Base-by-base conservation (phyloP, 2,113 vertebrate genomes). In the Paedocypris sp. region DNA sequence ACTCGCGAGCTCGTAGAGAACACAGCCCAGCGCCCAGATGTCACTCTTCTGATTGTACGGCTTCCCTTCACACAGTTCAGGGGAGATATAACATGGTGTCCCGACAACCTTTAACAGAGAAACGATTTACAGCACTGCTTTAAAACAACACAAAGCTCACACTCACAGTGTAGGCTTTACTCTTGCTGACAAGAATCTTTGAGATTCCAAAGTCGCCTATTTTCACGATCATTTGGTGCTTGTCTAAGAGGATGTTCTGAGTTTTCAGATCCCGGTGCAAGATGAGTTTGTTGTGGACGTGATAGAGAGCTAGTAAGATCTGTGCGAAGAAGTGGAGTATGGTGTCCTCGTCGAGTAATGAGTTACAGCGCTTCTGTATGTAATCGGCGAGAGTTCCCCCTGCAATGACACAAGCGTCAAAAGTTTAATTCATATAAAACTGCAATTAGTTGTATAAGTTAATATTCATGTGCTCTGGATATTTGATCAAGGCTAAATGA, bases 41-140 rank as follows among this genome's bases (percentile, higher is more conserved):
- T 99, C 95, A 53, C 95, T 98, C 83, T 97, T 98, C 83, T 99
- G 95, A 77, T 99, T 99, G 69, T 99, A 98, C 1, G 95, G 95
- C 62, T 99, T 99, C 50, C 95, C 94, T 68, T 99, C 95, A 49
- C 95, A 99, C 67, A 99, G 86, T 79, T 99, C 94, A 0, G 95
- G 95, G 46, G 95, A 99, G 74, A 99, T 99, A 79, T 98, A 99
- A 66, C 94, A 97, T 0, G 94, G 94, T 0, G 92, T 98, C 42
- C 94, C 94, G 11, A 99, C 94, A 59, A 99, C 95, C 95, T 99
- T 69, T 13, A 72, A 32, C 38, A 9, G 54, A 29, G 29, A 18
- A 18, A 19, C 45, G 35, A 26, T 19, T 42, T 8, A 23, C 23
- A 33, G 2, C 12, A 23, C 1, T 10, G 29, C 16, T 7, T 12